These are phyloP conservation scores for Rhagologus leucostigma DNA, from an alignment of 2,113 vertebrate species.

Conservation along the genomic window DNA sequence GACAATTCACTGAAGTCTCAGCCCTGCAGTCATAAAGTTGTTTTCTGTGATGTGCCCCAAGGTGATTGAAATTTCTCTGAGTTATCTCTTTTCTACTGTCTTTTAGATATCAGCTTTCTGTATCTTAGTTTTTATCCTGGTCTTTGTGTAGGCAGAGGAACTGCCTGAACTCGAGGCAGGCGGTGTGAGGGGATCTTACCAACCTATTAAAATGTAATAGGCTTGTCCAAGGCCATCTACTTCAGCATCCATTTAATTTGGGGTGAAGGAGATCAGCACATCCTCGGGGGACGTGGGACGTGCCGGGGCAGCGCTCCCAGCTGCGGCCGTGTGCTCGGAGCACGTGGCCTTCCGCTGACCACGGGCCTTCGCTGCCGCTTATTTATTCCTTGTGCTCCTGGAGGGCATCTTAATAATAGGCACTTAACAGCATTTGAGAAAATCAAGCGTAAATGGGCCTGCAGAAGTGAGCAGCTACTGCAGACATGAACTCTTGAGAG, in stretches of 20 bases:
- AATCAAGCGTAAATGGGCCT: neutral
- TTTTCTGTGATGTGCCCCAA: neutral
- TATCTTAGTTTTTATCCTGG: neutral
- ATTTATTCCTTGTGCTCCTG: neutral
- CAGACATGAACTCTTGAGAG: fast-evolving
- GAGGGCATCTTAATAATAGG: neutral
- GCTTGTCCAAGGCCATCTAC: neutral
- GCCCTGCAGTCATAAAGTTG: neutral
- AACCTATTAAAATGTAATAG: neutral
- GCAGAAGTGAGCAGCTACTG: neutral
- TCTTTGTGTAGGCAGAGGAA: neutral
- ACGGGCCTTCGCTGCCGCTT: fast-evolving
- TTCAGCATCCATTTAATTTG: neutral
- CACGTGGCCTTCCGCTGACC: neutral
- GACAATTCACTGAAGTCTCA: neutral
- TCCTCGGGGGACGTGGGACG: neutral
- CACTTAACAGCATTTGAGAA: neutral
- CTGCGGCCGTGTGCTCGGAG: neutral
- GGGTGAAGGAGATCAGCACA: neutral
- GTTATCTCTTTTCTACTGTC: neutral
- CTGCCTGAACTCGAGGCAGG: neutral
- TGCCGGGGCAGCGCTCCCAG: neutral
- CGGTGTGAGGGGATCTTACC: neutral
- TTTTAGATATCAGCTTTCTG: neutral
- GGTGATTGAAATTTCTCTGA: neutral